Evolutionary conservation across 92 coral and sea anemone species (phyloP), one percentile per base, ranked within the genome.

Genomic region (Porites rus): DNA sequence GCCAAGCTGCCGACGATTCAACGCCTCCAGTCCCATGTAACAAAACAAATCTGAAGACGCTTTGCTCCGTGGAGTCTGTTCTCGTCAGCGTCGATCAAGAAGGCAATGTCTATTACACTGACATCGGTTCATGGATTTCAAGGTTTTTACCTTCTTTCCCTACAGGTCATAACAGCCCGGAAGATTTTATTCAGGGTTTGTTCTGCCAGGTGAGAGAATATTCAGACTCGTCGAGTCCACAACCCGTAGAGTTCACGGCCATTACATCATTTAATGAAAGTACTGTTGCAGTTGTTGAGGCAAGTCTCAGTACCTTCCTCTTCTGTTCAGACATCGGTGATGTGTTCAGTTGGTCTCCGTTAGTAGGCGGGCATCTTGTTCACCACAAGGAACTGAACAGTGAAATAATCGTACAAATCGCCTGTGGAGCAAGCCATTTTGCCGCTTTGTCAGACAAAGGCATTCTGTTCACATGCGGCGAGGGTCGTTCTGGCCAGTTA

Each of bases 281-380:
- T 69, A 73, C 91, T 0, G 74, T 70, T 21, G 92, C 84, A 75
- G 78, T 93, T 9, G 78, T 93, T 9, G 92, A 93, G 67, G 83
- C 92, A 22, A 84, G 88, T 73, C 74, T 93, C 71, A 75, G 69
- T 11, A 46, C 77, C 16, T 87, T 93, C 58, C 81, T 93, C 17
- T 83, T 93, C 31, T 88, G 90, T 8, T 83, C 94, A 11, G 91
- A 77, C 52, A 54, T 91, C 16, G 96, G 96, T 1, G 96, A 93
- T 69, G 88, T 88, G 6, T 93, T 68, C 79, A 83, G 87, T 60
- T 93, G 96, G 96, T 53, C 75, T 21, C 96, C 96, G 14, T 56
- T 71, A 20, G 54, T 21, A n/a, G 90, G 88, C 46, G 66, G 53
- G 1, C 72, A 58, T 18, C 68, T 85, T 12, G 54, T 58, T 18